A percentile compares a stretch with the other conserved stretches of the same genome.
phyloP scores from a whole-genome alignment of 2,888 invertebrate genomes.

The Cataglyphis albicans region DNA sequence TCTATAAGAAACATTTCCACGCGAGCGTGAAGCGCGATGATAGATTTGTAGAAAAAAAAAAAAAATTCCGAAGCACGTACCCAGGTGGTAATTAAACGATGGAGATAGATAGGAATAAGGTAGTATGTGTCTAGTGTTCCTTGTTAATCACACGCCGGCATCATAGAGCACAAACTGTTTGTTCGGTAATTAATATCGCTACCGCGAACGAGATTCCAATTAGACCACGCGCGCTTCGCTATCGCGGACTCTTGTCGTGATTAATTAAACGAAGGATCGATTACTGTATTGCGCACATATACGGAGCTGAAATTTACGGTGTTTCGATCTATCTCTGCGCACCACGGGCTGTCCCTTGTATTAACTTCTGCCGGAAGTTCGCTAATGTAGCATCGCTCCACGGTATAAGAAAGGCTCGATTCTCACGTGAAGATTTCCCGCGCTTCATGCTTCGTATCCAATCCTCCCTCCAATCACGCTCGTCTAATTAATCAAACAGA shows the following conservation, averaged over 20 bases:
- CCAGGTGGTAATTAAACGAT: slow-evolving; percentile 61
- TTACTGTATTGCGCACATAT: slow-evolving; percentile 17
- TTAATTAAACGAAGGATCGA: slow-evolving; percentile 69
- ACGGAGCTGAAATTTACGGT: slow-evolving; percentile 29
- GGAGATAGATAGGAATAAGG: not conserved
- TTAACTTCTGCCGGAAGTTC: slow-evolving; percentile 51
- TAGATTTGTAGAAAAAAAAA: slow-evolving; percentile 5
- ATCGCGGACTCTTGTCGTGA: slow-evolving; percentile 62
- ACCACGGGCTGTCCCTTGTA: slow-evolving; percentile 32
- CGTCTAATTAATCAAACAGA: slow-evolving; percentile 46
- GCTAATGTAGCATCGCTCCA: slow-evolving; percentile 24
- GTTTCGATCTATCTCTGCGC: slow-evolving; percentile 47
- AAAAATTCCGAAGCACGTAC: not conserved
- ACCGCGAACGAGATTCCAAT: slow-evolving; percentile 64
- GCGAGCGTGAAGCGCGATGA: not conserved
- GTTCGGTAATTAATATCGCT: slow-evolving; percentile 68
- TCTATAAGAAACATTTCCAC: not conserved
- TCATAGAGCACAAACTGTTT: slow-evolving; percentile 60
- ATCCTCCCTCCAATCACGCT: slow-evolving; percentile 26
- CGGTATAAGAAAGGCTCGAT: slow-evolving; percentile 17
- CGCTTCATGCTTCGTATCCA: slow-evolving; percentile 27
- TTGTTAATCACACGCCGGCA: slow-evolving; percentile 60
- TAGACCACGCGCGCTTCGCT: slow-evolving; percentile 58
- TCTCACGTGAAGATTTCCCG: slow-evolving; percentile 32
- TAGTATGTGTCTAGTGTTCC: slow-evolving; percentile 25